Evolutionary conservation across 64 coral and sea anemone species (phyloP), one percentile per base, ranked within the genome.

Genomic region (Trachythela sp.): DNA sequence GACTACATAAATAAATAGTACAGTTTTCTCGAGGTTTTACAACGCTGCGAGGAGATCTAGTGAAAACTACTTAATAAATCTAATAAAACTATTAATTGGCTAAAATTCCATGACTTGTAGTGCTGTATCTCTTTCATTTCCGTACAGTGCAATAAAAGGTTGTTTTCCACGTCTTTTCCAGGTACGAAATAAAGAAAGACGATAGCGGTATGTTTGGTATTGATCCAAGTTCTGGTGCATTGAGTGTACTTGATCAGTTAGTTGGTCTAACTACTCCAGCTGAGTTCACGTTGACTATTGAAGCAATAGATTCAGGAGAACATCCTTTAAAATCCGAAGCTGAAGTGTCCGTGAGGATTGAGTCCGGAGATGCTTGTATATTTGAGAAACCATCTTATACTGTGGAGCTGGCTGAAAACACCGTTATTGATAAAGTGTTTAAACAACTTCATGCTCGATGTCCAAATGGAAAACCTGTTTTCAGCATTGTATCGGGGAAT

Each of bases 381-480:
- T 80, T 80, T 80, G 75, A 80, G 75, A 80, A 13, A 80, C 75
- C 75, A 4, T 35, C 75, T 15, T 80, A 80, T 36, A 34, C 37
- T 29, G 37, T 80, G 33, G 75, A 80, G 20, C 75, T 80, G 37
- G 20, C 75, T 15, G 75, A 80, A 80, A 30, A 80, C 20, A 80
- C 33, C 20, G 37, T 9, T 29, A 9, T 39, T 39, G 75, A 80
- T 80, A 80, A 36, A 20, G 37, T 80, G 8, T 37, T 80, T 13
- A 80, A 80, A 80, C 31, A 80, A 39, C 75, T 80, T 1, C 75
- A 80, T 80, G 75, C 75, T 30, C 31, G 75, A 39, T 80, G 75
- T 80, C 75, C 75, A 38, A 80, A 80, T 35, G 75, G 75, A 30
- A 80, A 80, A 35, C 75, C 75, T 39, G 75, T 80, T 13, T 80